phyloP scores from a whole-genome alignment of 2,888 invertebrate genomes.

The Blastobasis lacticolella region DNA sequence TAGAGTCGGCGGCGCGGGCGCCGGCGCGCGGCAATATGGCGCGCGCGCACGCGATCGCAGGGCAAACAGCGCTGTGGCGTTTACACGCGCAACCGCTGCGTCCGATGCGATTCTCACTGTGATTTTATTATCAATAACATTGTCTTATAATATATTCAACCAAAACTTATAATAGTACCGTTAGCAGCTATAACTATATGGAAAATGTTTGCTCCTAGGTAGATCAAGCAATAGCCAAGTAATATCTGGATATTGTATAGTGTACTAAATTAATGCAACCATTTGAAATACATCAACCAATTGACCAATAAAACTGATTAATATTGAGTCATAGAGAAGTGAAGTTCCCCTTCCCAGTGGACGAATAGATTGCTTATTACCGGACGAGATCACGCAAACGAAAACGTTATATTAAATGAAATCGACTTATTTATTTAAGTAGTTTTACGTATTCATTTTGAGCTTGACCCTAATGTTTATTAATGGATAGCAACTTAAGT shows the following conservation, averaged over 20 bases:
- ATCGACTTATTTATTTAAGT: constrained; percentile 35
- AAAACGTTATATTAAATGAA: constrained; percentile 70
- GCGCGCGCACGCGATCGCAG: constrained; percentile 62
- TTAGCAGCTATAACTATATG: too few species aligned
- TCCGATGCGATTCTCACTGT: constrained; percentile 9
- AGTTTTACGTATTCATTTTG: too few species aligned
- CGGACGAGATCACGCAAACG: constrained; percentile 70
- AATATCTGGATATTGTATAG: too few species aligned
- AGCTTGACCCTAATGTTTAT: too few species aligned
- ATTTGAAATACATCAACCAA: constrained; percentile 20
- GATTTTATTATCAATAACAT: constrained; percentile 1
- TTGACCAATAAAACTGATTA: constrained; percentile 50
- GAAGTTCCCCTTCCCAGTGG: constrained; percentile 54
- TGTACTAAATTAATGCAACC: not conserved
- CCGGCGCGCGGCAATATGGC: constrained; percentile 52
- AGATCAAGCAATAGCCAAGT: too few species aligned
- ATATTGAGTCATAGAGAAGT: constrained; percentile 44
- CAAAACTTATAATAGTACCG: too few species aligned
- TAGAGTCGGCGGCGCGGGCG: constrained; percentile 49
- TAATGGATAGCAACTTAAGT: too few species aligned
- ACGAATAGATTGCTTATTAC: constrained; percentile 68
- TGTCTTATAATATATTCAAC: not conserved
- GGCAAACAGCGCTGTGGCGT: constrained; percentile 18
- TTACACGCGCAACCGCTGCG: constrained; percentile 34
- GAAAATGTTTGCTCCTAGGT: too few species aligned